Evolutionary conservation across 2,888 invertebrate genomes (phyloP), one percentile per base, ranked within the genome.

Genomic region (Sacculina carcini): DNA sequence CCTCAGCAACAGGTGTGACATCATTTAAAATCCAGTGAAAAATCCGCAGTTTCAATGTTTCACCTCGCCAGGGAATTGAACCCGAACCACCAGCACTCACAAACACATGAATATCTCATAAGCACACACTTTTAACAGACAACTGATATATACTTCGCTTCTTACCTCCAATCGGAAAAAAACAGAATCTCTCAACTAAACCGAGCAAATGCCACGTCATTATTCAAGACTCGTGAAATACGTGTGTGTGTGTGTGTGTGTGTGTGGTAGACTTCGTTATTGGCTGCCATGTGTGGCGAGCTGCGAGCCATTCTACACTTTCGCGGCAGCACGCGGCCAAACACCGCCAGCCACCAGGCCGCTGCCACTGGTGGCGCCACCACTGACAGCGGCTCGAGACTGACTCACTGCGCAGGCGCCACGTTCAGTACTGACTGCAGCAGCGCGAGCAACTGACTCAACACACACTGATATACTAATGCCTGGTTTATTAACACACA

Each of bases 261-360:
- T n/a, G n/a, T 16, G 26, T 31, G 7, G 1, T 51, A 57, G 56
- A 31, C 52, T 4, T 53, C 56, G 5, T 21, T 57, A 24, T 29
- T 53, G 48, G 19, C 23, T 12, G 53, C 53, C 7, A 44, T 57
- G 49, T 48, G 44, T 29, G 42, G 52, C 28, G 56, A 57, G 42
- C 51, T 57, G 16, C 29, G 52, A 9, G 54, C 55, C 52, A 51
- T 57, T 40, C 52, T 57, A 46, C 52, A 54, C 47, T 57, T 55
- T 34, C 54, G 51, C 50, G 56, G 56, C 7, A 55, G 51, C 5
- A 52, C 55, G 12, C 55, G 55, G 36, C 56, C 56, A 7, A 52
- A 54, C 28, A 42, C 53, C 24, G 55, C 52, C 42, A 55, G 50
- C 1, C 50, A 55, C 10, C 39, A 34, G 16, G 51, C 46, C 21